Evolutionary conservation across 2,113 vertebrate species (phyloP).

Genomic region (Scalopus aquaticus): DNA sequence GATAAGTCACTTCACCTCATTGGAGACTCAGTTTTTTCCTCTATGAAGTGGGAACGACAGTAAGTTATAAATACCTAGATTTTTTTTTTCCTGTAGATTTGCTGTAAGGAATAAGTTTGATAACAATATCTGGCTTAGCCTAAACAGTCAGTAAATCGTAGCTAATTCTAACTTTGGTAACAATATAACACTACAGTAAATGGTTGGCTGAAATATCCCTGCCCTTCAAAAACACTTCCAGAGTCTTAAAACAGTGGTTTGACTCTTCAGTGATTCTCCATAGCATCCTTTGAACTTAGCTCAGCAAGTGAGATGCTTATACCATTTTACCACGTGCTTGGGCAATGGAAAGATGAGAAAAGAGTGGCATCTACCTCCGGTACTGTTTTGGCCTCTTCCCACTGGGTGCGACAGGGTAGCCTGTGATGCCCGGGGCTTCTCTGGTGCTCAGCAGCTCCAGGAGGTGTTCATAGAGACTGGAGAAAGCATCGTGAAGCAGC

Average conservation of each 20-base stretch:
- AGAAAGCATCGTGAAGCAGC: not conserved
- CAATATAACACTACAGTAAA: not conserved
- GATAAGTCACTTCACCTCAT: not conserved
- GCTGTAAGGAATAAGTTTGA: not conserved
- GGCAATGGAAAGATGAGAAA: not conserved
- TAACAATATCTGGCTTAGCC: not conserved
- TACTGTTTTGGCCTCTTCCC: not conserved
- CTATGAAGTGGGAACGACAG: constrained; percentile 7
- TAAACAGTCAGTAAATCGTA: not conserved
- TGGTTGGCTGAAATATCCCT: not conserved
- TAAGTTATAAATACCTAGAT: not conserved
- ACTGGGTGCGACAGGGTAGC: not conserved
- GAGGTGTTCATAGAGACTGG: not conserved
- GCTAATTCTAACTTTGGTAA: not conserved
- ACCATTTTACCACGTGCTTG: not conserved
- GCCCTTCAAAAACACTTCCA: not conserved
- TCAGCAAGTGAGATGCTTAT: not conserved
- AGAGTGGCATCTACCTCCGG: not conserved
- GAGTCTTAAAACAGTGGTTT: not conserved
- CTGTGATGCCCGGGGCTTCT: not conserved
- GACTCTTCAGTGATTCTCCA: not conserved
- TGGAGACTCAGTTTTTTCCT: constrained; percentile 49
- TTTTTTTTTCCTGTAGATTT: not conserved
- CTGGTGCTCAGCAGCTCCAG: not conserved
- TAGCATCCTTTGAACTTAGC: not conserved